These are phyloP conservation scores for Burhinus oedicnemus DNA, from an alignment of 2,113 vertebrate species.

Conservation along the genomic window DNA sequence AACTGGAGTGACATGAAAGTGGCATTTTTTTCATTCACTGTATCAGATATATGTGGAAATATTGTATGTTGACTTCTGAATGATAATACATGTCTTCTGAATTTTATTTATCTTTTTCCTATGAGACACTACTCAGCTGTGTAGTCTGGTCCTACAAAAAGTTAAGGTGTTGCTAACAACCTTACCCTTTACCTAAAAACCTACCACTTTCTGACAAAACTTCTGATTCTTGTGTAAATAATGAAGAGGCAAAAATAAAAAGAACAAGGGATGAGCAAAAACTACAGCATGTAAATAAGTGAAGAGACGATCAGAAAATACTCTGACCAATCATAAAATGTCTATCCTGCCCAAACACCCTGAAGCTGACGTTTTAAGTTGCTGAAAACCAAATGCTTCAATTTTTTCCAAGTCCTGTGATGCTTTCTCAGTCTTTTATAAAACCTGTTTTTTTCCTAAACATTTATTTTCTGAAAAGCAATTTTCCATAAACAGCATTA, in stretches of 20 bases:
- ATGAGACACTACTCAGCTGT: background rate
- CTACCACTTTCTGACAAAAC: background rate
- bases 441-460: background rate
- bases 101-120: background rate
- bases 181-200: background rate
- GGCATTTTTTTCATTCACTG: background rate
- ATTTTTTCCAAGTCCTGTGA: background rate
- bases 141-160: background rate
- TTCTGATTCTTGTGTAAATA: background rate
- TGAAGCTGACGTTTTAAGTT: background rate
- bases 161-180: background rate
- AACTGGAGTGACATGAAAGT: background rate
- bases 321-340: background rate
- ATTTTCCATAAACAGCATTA: background rate
- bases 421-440: background rate
- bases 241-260: background rate
- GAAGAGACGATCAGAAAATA: background rate
- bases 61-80: background rate
- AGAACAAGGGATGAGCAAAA: background rate
- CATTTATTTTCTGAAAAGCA: background rate
- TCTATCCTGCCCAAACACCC: background rate
- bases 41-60: background rate
- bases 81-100: background rate
- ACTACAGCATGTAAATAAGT: background rate
- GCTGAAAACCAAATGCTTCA: background rate